Conservation (phyloP, 2,113 vertebrate species). For the Perca schrenkii region DNA sequence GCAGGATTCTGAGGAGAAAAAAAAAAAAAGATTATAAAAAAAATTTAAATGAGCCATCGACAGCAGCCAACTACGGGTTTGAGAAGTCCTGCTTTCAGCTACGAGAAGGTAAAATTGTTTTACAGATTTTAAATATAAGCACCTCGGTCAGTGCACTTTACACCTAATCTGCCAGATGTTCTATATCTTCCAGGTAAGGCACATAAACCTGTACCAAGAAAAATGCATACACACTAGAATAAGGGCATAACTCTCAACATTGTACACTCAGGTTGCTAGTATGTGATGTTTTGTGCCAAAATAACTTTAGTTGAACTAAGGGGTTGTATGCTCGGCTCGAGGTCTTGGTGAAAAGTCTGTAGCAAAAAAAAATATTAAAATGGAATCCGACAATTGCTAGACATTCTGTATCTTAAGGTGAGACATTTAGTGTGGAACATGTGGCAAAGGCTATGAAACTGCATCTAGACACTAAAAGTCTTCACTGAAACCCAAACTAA, state of each 20-base stretch:
- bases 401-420: not conserved
- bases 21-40: not conserved
- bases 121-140: conserved; percentile 1
- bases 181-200: not conserved
- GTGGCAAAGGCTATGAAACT: not conserved
- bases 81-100: conserved; percentile 4
- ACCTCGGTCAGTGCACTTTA: not conserved
- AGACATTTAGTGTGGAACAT: not conserved
- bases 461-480: not conserved
- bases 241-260: not conserved
- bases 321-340: not conserved
- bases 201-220: not conserved
- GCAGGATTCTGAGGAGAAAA: not conserved
- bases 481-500: conserved; percentile 9
- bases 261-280: not conserved
- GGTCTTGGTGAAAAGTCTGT: not conserved
- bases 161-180: not conserved
- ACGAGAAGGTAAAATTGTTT: not conserved
- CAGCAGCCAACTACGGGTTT: not conserved
- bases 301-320: not conserved
- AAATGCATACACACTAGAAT: not conserved
- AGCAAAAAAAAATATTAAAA: not conserved
- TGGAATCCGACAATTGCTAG: not conserved
- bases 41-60: not conserved
- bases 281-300: not conserved